Percentiles rank a stretch among this genome's conserved stretches.
These are phyloP conservation scores for Oligia fasciuncula DNA, from an alignment of 2,888 invertebrate species.

Conservation along the genomic window DNA sequence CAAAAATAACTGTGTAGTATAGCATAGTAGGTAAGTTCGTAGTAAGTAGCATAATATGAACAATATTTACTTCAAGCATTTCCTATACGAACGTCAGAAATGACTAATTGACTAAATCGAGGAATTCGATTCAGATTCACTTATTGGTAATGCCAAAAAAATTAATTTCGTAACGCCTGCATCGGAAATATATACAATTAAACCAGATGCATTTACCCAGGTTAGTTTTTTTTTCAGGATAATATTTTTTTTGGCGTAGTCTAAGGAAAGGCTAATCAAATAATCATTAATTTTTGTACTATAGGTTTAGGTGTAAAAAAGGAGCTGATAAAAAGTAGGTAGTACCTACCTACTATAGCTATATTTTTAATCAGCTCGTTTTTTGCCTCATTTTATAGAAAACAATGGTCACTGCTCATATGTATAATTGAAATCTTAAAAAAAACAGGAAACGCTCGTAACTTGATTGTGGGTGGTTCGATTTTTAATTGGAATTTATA, in stretches of 20 bases:
- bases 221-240: neutral
- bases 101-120: neutral
- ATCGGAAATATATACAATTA: neutral
- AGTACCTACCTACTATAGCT: neutral
- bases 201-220: neutral
- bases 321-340: neutral
- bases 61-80: neutral
- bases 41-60: neutral
- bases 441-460: constrained; percentile 50
- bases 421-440: constrained; percentile 34
- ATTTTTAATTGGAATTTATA: constrained; percentile 43
- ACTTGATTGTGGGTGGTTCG: constrained; percentile 31
- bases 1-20: neutral
- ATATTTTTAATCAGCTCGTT: neutral
- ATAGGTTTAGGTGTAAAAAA: neutral
- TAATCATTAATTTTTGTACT: no score
- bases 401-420: constrained; percentile 23
- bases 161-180: neutral
- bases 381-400: constrained; percentile 27
- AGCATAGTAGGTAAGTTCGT: neutral
- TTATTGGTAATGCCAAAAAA: neutral
- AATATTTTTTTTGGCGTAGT: neutral
- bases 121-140: neutral
- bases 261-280: neutral
- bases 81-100: neutral